Percentiles rank a stretch among this genome's conserved stretches.
phyloP scores from a whole-genome alignment of 2,113 vertebrate genomes.

The Puma concolor region DNA sequence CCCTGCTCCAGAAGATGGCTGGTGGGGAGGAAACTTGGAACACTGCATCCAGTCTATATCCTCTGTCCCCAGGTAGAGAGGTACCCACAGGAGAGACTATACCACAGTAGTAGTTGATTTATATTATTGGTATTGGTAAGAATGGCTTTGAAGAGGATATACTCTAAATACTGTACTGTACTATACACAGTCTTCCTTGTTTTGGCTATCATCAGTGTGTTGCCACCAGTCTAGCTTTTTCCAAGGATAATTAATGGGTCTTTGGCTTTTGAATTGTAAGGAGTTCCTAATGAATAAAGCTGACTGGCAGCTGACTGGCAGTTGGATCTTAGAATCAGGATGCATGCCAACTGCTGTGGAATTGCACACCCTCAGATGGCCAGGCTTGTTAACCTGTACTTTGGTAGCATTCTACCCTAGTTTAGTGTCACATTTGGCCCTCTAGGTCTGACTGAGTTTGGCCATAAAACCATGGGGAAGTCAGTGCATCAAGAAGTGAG shows the following conservation, averaged over 20 bases:
- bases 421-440: neutral
- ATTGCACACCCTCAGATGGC: neutral
- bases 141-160: neutral
- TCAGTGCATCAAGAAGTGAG: neutral
- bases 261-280: neutral
- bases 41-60: too few relatives aligned
- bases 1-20: too few relatives aligned
- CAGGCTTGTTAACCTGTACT: neutral
- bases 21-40: neutral
- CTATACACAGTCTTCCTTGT: neutral
- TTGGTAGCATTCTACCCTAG: neutral
- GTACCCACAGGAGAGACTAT: neutral
- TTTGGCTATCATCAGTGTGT: accelerated
- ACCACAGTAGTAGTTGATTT: neutral
- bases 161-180: neutral
- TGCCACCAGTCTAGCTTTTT: neutral
- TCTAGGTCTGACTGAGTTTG: slow-evolving; percentile 47
- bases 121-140: neutral
- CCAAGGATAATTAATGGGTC: neutral
- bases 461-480: slow-evolving; percentile 60
- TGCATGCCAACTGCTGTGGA: neutral
- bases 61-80: neutral
- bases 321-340: neutral
- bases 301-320: neutral
- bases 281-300: neutral